Evolutionary conservation across 2,113 vertebrate species (phyloP).

Genomic region (Nannospalax galili): DNA sequence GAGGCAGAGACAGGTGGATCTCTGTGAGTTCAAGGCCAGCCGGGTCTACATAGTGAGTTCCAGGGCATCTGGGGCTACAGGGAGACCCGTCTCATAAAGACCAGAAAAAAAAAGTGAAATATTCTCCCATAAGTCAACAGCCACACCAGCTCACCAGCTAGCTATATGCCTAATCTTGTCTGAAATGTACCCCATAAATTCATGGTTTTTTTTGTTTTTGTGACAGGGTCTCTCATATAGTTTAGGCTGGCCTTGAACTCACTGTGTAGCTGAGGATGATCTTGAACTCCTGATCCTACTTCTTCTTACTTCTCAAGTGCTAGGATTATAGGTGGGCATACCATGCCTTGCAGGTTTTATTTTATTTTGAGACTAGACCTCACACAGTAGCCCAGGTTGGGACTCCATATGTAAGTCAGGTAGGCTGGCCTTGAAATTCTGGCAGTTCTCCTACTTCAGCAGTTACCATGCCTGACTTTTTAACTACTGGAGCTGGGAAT

Average conservation of each 20-base stretch:
- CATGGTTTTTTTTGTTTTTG: neutral
- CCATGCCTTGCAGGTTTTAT: no score
- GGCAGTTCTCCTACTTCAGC: neutral
- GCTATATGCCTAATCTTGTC: neutral
- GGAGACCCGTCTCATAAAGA: no score
- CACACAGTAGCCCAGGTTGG: neutral
- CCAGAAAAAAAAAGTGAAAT: no score
- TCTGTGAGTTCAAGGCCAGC: no score
- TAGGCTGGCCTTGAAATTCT: neutral
- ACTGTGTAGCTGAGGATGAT: neutral
- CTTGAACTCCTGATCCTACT: neutral
- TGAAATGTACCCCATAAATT: neutral
- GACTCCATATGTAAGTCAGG: neutral
- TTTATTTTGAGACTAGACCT: neutral
- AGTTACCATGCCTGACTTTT: neutral
- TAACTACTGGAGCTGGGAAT: neutral
- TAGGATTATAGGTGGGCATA: neutral
- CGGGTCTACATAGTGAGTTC: no score
- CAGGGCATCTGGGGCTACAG: no score
- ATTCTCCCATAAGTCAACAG: neutral
- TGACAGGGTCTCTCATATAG: neutral
- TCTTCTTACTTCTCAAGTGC: neutral
- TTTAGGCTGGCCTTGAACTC: neutral
- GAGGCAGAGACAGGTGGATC: no score
- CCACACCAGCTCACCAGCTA: no score